Base-by-base conservation (phyloP, 1,140 invertebrate genomes). In the Panagrolaimus sp. region DNA sequence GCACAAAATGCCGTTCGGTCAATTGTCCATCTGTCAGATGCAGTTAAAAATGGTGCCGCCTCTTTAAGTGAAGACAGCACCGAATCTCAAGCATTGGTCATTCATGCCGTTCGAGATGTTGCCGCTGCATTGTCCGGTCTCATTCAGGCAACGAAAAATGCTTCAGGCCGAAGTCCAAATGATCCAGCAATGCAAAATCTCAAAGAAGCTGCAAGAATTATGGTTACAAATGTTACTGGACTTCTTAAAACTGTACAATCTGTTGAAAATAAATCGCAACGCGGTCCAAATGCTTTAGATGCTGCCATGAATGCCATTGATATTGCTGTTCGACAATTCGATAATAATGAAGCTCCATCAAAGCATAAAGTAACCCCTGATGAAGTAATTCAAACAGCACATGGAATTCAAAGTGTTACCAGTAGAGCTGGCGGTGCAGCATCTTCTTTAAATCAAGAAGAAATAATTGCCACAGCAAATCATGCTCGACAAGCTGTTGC, bases 171-270 rank as follows among this genome's bases (percentile, higher is more conserved):
- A 84, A 89, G 89, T 63, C 91, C 94, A 67, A 89, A 91, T 73
- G 93, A 98, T 85, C 93, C 93, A 0, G 91, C 93, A 9, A 97
- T 98, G 93, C 88, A 91, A 20, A 88, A 92, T 80, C 87, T 98
- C 0, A 98, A 98, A 83, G 94, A 98, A 80, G 95, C 93, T 43
- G 95, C 96, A 62, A 97, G 96, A 91, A 93, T 96, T 31, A 67
- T 98, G 95, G 95, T 98, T 46, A 94, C 93, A 0, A 98, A 98
- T 84, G 94, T 98, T 31, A 96, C 94, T 31, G 97, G 94, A 5
- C 85, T 99, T 72, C 85, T 99, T 82, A 98, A 98, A 86, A 98
- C 96, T 0, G 95, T 99, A 0, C 98, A 98, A 85, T 92, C 93
- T 11, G 94, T 99, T 0, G 96, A 99, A 85, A 94, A 99, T 83